Evolutionary conservation across 2,888 invertebrate genomes (phyloP).

Genomic region (Stenchaetothrips biformis): DNA sequence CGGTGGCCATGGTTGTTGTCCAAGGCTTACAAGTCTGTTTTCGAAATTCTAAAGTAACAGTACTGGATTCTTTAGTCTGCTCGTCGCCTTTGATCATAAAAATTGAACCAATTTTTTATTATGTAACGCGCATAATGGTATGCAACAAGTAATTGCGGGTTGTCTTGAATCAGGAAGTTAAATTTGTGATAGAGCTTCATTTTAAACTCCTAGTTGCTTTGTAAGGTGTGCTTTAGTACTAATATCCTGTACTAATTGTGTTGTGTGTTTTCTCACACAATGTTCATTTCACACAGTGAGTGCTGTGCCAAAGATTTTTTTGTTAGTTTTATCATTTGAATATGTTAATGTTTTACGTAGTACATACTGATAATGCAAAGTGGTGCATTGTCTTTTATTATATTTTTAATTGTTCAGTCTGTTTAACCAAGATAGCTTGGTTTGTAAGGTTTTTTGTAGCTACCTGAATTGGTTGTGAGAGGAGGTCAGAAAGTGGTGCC

Average conservation of each 20-base stretch:
- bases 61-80: no score
- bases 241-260: neutral
- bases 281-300: neutral
- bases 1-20: no score
- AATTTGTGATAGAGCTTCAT: neutral
- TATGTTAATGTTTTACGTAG: neutral
- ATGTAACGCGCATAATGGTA: neutral
- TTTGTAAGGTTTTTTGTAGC: no score
- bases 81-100: no score
- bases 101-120: no score
- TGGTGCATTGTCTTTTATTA: no score
- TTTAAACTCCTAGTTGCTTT: conserved; percentile 4
- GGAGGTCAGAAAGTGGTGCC: no score
- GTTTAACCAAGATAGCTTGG: no score
- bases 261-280: conserved; percentile 1
- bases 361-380: neutral
- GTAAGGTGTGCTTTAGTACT: neutral
- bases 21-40: no score
- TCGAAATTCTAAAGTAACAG: no score
- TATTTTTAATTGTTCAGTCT: no score
- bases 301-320: conserved; percentile 21
- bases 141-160: neutral
- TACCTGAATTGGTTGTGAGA: no score
- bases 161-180: neutral
- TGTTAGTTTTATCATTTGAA: conserved; percentile 8